Base-by-base conservation (phyloP, 2,888 invertebrate species). In the Drosophila ezoana region DNA sequence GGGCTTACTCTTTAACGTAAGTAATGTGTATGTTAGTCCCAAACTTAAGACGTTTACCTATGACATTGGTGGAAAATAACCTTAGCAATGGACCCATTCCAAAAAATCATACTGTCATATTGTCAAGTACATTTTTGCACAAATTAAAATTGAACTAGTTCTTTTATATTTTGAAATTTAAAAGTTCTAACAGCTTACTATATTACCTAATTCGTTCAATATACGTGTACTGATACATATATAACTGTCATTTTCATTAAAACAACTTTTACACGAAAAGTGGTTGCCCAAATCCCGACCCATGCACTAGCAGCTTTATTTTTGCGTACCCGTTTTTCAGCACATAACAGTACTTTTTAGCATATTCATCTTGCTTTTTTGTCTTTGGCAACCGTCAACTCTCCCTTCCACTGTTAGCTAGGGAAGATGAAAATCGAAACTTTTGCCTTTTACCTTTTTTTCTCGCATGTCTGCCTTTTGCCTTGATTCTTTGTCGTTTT, bases 371-470 rank as follows among this genome's bases (percentile, higher is more conserved):
- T 74, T 67, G 71, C 64, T 65, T 61, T 65, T 64, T 63, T 72
- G 65, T 74, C 60, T 64, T 63, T 74, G 65, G 78, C 60, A 68
- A 65, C 52, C 38, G 40, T 61, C 63, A 66, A 47, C 76, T 64
- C 54, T 41, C 40, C 53, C 40, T 14, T 44, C 45, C 59, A 74
- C 83, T 80, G 83, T 81, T 81, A 77, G 68, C 71, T 52, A 40
- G 59, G 54, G 63, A 66, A 76, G 68, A 81, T 81, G 71, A 67
- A 81, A 81, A 81, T 83, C 83, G 80, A 81, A 81, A 81, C 83
- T 79, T 80, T 76, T 70, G 64, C 57, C 8, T 28, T 59, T 60
- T 61, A 52, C 40, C 48, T 54, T 58, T 40, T 62, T 45, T 44
- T 32, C 20, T 44, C 45, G 48, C 18, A 32, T 68, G 76, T 65